phyloP scores from a whole-genome alignment of 2,888 invertebrate genomes.

The Orthonevra nobilis region DNA sequence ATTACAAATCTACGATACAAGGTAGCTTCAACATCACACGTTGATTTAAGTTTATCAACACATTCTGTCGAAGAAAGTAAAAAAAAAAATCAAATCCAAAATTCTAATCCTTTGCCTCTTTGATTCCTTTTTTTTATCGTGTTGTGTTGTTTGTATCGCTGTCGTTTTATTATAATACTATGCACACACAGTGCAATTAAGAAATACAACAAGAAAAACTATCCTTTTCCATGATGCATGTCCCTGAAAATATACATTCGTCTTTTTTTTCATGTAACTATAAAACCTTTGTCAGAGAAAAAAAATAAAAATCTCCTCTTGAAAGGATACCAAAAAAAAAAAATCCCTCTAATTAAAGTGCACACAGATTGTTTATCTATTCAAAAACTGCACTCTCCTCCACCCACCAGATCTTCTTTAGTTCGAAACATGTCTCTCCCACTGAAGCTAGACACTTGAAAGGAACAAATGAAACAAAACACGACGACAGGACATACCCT shows the following conservation, averaged over 20 bases:
- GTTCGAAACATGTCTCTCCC: slow-evolving; percentile 1
- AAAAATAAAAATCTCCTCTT: slow-evolving; percentile 8
- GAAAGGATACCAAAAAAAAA: too few species aligned
- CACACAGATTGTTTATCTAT: slow-evolving; percentile 69
- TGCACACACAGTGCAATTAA: slow-evolving; percentile 24
- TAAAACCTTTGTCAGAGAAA: slow-evolving; percentile 42
- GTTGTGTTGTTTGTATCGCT: slow-evolving; percentile 15
- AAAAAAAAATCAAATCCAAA: slow-evolving; percentile 28
- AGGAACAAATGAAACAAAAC: slow-evolving; percentile 35
- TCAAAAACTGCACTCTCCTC: too few species aligned
- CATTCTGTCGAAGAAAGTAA: neutral
- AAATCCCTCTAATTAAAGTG: slow-evolving; percentile 65
- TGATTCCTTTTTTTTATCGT: too few species aligned
- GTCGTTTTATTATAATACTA: slow-evolving; percentile 44
- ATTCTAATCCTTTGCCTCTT: slow-evolving; percentile 59
- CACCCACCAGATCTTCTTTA: neutral
- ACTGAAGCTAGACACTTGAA: slow-evolving; percentile 15
- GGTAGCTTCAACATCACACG: neutral
- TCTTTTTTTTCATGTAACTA: slow-evolving; percentile 32
- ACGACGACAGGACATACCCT: slow-evolving; percentile 3
- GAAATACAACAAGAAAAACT: slow-evolving; percentile 6
- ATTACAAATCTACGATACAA: slow-evolving; percentile 19
- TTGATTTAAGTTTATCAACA: neutral
- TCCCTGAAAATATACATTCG: slow-evolving; percentile 59
- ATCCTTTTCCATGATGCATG: slow-evolving; percentile 34